Conservation (phyloP, 2,797 vertebrate genomes). For the Cheirogaleus major region DNA sequence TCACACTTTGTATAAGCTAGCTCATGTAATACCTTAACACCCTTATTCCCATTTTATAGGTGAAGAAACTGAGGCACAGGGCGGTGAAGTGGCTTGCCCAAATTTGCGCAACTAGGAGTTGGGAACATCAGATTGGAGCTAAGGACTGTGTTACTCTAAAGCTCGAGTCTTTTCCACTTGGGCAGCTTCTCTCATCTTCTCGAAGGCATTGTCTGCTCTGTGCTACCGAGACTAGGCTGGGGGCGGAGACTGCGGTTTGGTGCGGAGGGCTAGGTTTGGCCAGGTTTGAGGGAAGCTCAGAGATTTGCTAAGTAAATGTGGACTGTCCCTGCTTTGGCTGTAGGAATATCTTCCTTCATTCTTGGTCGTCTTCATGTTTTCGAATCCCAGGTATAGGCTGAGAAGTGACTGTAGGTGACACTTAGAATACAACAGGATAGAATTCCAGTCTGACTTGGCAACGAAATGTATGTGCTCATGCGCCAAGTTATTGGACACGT, state of each 20-base stretch:
- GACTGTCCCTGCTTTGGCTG: background rate
- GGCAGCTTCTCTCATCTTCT: background rate
- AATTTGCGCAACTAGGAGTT: background rate
- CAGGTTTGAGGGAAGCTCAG: background rate
- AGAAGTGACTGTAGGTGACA: background rate
- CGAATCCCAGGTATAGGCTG: background rate
- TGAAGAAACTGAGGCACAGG: background rate
- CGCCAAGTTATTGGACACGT: background rate
- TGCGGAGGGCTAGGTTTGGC: background rate
- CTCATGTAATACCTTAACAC: background rate
- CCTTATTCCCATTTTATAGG: background rate
- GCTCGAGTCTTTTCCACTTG: background rate
- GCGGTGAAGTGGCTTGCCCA: background rate
- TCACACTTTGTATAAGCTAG: background rate
- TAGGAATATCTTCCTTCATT: background rate
- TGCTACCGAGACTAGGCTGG: background rate
- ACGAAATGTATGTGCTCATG: background rate
- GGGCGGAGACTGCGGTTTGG: accelerated
- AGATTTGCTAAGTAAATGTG: background rate
- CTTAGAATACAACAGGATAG: background rate
- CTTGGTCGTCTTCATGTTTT: background rate
- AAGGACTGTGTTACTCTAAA: background rate
- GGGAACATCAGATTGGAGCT: background rate
- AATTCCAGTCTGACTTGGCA: background rate
- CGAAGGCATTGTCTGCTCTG: background rate